Evolutionary conservation across 2,888 invertebrate species (phyloP).

Genomic region (Cryptus armator): DNA sequence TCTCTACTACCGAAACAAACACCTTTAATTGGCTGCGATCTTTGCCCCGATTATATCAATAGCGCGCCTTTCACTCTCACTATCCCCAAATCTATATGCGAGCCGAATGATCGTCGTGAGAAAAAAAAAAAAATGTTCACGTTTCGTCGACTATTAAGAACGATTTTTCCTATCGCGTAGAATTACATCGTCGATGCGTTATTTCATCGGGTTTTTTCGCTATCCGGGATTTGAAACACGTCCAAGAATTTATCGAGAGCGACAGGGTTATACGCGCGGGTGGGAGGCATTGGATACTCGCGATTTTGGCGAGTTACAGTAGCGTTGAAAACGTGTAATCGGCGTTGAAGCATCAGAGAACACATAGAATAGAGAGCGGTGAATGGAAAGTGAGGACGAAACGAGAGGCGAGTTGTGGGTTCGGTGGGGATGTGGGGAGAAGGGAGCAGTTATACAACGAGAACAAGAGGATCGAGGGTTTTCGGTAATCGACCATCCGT

Average conservation of each 20-base stretch:
- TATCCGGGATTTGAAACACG: slow-evolving; percentile 24
- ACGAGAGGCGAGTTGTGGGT: slow-evolving; percentile 23
- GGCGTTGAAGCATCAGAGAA: slow-evolving; percentile 60
- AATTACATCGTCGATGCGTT: slow-evolving; percentile 20
- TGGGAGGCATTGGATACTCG: neutral
- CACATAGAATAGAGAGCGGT: slow-evolving; percentile 57
- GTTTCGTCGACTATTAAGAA: slow-evolving; percentile 51
- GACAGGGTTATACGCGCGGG: slow-evolving; percentile 17
- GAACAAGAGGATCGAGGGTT: slow-evolving; percentile 64
- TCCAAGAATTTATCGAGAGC: slow-evolving; percentile 45
- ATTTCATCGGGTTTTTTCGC: slow-evolving; percentile 38
- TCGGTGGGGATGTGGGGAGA: slow-evolving; percentile 31
- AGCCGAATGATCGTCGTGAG: slow-evolving; percentile 22
- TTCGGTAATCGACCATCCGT: slow-evolving; percentile 69
- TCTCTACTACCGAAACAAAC: slow-evolving; percentile 8
- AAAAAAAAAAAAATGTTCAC: slow-evolving; percentile 28
- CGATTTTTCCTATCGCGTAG: slow-evolving; percentile 34
- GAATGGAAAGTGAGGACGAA: slow-evolving; percentile 37
- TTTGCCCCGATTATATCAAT: slow-evolving; percentile 49
- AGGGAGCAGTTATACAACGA: slow-evolving; percentile 57
- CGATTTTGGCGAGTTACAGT: neutral
- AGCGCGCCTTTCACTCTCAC: slow-evolving; percentile 37
- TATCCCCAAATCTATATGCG: neutral
- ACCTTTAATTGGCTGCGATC: slow-evolving; percentile 44
- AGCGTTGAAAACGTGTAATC: slow-evolving; percentile 61